Evolutionary conservation across 2,888 invertebrate genomes (phyloP), one percentile per base, ranked within the genome.

Genomic region (Pecten maximus): DNA sequence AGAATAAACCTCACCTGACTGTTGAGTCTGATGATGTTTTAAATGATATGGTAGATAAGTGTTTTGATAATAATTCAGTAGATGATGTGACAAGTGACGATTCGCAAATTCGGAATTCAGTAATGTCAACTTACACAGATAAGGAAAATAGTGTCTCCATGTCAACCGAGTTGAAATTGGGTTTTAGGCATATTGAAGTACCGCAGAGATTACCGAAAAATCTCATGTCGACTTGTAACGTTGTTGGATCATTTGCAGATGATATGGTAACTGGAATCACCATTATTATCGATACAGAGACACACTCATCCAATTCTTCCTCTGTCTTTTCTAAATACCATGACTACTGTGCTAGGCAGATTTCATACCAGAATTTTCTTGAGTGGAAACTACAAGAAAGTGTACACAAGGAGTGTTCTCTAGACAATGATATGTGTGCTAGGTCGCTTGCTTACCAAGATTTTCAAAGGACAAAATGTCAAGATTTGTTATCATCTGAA

Each of bases 341-440:
- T 35, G 74, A 74, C 15, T 74, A 74, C 35, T 74, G 74, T 35
- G 74, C 74, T 10, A 28, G 74, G 28, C 74, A 74, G 74, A 74
- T 74, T 35, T 74, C 74, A 15, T 74, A 35, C 35, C 74, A 74
- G 74, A 74, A 74, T 28, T 74, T 74, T 28, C 74, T 74, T 74
- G 23, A 74, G 12, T 74, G 74, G 35, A 74, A 74, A 74, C 74
- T 74, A 2, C 35, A 35, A 23, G 35, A 74, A 74, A 74, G 12
- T 35, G 2, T 12, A 6, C 0, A 35, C 10, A 28, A 35, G 15
- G 74, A 74, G 2, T 0, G 28, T 28, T 74, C 35, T 15, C 74
- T 28, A 35, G 74, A 35, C 28, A 74, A 15, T 28, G 23, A 35
- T 28, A 16, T 74, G 15, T 74, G 74, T 74, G 74, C 74, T 28